Evolutionary conservation across 2,888 invertebrate genomes (phyloP), one percentile per base, ranked within the genome.

Genomic region (Microctonus hyperodae): DNA sequence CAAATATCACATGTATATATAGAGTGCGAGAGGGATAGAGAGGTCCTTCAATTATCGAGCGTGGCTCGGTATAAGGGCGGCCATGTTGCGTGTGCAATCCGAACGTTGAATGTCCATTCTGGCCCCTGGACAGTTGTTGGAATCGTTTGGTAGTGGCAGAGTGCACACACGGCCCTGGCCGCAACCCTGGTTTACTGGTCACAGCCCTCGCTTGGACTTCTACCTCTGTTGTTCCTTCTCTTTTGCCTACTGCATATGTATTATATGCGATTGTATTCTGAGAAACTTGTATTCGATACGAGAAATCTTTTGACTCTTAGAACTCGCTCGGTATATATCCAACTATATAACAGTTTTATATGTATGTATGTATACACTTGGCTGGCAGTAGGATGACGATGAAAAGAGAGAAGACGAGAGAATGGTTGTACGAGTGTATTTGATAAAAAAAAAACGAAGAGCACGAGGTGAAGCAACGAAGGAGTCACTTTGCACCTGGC

Each of bases 251-350:
- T 82, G 81, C 82, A 82, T 81, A 82, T 82, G 81, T 82, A 81
- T 81, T 82, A 82, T 81, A 79, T 79, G 81, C 83, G 82, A 83
- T 83, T 83, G 82, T 82, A 79, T 83, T 83, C 82, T 79, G 73
- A 82, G 82, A 82, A 83, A 78, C 81, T 74, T 70, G 72, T 73
- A 73, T 73, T 72, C 73, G 73, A 73, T 73, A 73, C 70, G 69
- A 71, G 73, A 72, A 70, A 68, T 71, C 70, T 71, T 70, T 70
- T 70, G 65, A 70, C 68, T 72, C 73, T 70, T 69, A 63, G 69
- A 71, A 68, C 28, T 40, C 22, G 28, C 37, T 13, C 35, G 57
- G 31, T 23, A 44, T n/a, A n/a, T 44, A 7, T n/a, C 16, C 16
- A 44, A 44, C 16, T 44, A 7, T 48, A 37, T 13, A 22, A 35